Base-by-base conservation (phyloP, 2,113 vertebrate genomes). In the Cynoglossus semilaevis region DNA sequence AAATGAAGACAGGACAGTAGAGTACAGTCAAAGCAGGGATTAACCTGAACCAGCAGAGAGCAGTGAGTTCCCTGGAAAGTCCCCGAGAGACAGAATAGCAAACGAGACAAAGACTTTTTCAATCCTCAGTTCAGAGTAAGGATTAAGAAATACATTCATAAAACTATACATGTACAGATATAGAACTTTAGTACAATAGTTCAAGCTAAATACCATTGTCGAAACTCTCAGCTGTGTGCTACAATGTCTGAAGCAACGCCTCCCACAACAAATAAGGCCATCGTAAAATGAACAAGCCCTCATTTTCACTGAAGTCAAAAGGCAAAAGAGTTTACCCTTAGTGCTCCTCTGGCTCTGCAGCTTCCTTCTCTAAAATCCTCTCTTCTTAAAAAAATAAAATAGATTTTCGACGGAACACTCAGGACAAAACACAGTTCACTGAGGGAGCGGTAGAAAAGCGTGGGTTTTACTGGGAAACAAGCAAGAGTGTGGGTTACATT, bases 211-310 rank as follows among this genome's bases (percentile, higher is more conserved):
- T 85, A 86, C 73, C 79, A 83, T 85, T 81, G 70, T 85, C 71
- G 72, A 85, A 86, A 82, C 77, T 68, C 87, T 87, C 70, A 80
- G 53, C 61, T 64, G 75, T 86, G 79, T 87, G 83, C 80, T 84
- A 87, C 77, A 78, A 82, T 60, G 82, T 29, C 77, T 72, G 73
- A 82, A 82, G 80, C 75, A 58, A 82, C 45, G 65, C 77, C 75
- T 79, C 70, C 49, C 37, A 76, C 82, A 76, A 67, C 77, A 88
- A 86, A 74, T 89, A 89, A 91, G 87, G 87, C 89, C 85, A 87
- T 82, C 81, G 62, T 72, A 86, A 84, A 88, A 74, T 19, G 75
- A 82, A 88, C 85, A 84, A 91, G 89, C 88, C 88, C 90, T 90
- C 87, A 40, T 83, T 81, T 71, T 54, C 45, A 38, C 62, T 9